These are phyloP conservation scores for Empidonax alnorum DNA, from an alignment of 2,113 vertebrate genomes.

Conservation along the genomic window DNA sequence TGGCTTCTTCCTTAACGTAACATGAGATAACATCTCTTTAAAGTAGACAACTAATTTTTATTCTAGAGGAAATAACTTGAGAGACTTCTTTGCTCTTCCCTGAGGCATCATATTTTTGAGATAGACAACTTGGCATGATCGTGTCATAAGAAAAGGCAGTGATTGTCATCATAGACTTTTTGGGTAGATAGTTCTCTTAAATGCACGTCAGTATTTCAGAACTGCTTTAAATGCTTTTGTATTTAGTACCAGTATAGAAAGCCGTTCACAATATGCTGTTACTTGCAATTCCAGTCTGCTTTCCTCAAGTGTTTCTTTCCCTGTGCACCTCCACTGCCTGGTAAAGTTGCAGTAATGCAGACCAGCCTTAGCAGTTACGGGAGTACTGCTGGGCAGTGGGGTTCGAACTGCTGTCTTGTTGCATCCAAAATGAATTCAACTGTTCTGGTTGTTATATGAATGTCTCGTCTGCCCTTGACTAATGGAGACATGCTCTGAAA, in stretches of 20 bases:
- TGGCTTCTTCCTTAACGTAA: background rate
- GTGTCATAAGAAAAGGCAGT: slow-evolving; percentile 32
- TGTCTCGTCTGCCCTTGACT: background rate
- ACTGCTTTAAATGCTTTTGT: background rate
- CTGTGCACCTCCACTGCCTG: background rate
- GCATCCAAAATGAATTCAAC: background rate
- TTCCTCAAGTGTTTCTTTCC: background rate
- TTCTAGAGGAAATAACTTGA: slow-evolving; percentile 43
- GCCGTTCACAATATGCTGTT: background rate
- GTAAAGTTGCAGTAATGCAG: background rate
- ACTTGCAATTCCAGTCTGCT: background rate
- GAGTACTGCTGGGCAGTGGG: background rate
- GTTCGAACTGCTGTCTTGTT: background rate
- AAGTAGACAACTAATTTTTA: slow-evolving; percentile 58
- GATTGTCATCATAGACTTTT: slow-evolving; percentile 24
- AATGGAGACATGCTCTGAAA: background rate
- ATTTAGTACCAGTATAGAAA: background rate
- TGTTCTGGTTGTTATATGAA: background rate
- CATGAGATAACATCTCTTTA: slow-evolving; percentile 46
- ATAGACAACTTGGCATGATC: slow-evolving; percentile 46
- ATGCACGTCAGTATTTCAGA: background rate
- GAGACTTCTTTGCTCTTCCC: slow-evolving; percentile 42
- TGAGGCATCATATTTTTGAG: slow-evolving; percentile 47
- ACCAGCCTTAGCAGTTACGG: background rate
- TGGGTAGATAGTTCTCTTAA: slow-evolving; percentile 20